Base-by-base conservation (phyloP, 30 jellyfish, hydroid and myxozoan genomes). In the Turritopsis dohrnii region DNA sequence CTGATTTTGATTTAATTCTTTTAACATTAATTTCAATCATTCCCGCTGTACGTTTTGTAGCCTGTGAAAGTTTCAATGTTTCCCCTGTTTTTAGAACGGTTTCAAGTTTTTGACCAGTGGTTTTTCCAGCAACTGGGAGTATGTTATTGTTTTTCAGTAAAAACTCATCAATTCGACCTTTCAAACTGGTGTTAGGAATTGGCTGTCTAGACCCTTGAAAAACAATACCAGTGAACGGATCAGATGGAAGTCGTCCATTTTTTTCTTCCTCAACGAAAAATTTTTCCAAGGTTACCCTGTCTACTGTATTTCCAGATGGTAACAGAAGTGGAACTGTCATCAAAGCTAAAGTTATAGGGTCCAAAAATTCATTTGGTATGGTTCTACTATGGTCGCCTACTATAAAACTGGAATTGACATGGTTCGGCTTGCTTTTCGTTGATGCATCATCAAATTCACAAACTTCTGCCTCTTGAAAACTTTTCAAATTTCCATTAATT, bases 291-390 rank as follows among this genome's bases (percentile, higher is more conserved):
- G 98, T 88, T 53, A 86, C 21, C 7, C 74, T 28, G 80, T 93
- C 98, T 53, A 93, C 82, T 20, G 88, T 88, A 66, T 88, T 88
- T 0, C 98, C 98, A 28, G 98, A 93, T 52, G 98, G 98, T 65
- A 93, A 76, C 74, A 93, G 79, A 21, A 93, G 54, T 7, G 98
- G 98, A 23, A 88, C 54, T 7, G 88, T 65, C 98, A 93, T 93
- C 13, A 83, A 27, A 52, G 84, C 89, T 29, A 72, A 93, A 3
- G 98, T 93, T 0, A 93, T 88, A 26, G 96, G 93, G 75, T 93
- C 98, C 28, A 93, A 24, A 71, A 93, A 93, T 30, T 93, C 98
- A 28, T 52, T 76, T 27, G 96, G 96, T 13, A 85, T 79, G 0
- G n/a, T 53, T 8, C 25, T 65, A 28, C 16, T 21, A 79, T 16